These are phyloP conservation scores for Aplysia californica DNA, from an alignment of 1,140 invertebrate species.

Conservation along the genomic window DNA sequence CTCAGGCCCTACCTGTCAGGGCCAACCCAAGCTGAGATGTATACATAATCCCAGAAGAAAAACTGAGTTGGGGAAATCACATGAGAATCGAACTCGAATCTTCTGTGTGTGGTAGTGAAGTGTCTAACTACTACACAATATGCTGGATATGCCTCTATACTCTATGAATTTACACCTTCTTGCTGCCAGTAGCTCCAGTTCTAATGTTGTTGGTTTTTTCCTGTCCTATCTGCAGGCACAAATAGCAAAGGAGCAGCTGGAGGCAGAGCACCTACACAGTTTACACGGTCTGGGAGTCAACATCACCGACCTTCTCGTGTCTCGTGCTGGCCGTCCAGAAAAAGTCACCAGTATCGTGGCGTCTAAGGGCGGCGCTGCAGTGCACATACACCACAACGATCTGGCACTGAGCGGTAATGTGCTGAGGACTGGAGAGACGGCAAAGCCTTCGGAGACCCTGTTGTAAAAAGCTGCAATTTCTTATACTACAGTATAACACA, in stretches of 20 bases:
- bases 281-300: slow-evolving; percentile 1
- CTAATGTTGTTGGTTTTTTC: no score
- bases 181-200: no score
- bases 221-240: not conserved
- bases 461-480: not conserved
- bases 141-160: no score
- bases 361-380: not conserved
- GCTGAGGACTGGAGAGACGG: not conserved
- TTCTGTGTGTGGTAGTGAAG: no score
- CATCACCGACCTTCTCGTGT: not conserved
- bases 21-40: no score
- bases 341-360: slow-evolving; percentile 14
- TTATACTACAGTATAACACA: not conserved
- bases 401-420: not conserved
- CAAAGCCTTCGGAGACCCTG: not conserved
- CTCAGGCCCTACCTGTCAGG: no score
- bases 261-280: not conserved
- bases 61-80: no score
- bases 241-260: not conserved
- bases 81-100: no score
- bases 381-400: slow-evolving; percentile 25
- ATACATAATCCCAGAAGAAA: no score
- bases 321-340: not conserved
- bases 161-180: no score
- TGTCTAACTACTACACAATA: no score